These are phyloP conservation scores for Rhinophrynus dorsalis DNA, from an alignment of 2,797 vertebrate genomes.

Conservation along the genomic window DNA sequence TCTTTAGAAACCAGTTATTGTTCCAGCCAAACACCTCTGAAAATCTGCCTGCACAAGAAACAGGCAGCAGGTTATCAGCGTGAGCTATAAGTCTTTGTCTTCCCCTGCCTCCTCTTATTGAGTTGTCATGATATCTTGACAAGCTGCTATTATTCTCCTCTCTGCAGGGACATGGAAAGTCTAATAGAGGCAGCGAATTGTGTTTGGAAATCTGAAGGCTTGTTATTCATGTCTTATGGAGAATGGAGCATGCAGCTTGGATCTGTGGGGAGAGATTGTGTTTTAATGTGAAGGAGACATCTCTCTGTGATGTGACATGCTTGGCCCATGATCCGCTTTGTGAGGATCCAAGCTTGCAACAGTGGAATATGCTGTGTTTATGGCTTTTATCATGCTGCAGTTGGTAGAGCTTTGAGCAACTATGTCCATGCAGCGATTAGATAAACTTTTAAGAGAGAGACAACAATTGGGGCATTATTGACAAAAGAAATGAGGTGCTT, in stretches of 20 bases:
- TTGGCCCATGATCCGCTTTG: constrained; percentile 28
- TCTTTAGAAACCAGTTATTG: constrained; percentile 18
- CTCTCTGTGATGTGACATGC: constrained; percentile 32
- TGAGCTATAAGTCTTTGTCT: constrained; percentile 36
- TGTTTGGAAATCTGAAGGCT: constrained; percentile 48
- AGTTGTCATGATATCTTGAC: constrained; percentile 51
- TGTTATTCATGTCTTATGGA: constrained; percentile 46
- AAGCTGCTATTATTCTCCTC: constrained; percentile 48
- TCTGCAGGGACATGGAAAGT: constrained; percentile 43
- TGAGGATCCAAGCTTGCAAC: constrained; percentile 11
- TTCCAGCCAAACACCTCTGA: constrained; percentile 18
- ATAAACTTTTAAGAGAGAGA: neutral
- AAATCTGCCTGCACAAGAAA: constrained; percentile 12
- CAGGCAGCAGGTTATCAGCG: constrained; percentile 28
- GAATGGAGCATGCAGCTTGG: constrained; percentile 23
- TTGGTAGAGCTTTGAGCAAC: neutral
- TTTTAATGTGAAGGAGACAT: constrained; percentile 42
- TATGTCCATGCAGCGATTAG: neutral
- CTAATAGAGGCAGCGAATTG: constrained; percentile 44
- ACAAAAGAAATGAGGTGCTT: too few species aligned
- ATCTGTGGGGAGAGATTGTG: constrained; percentile 43
- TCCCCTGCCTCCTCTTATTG: constrained; percentile 47
- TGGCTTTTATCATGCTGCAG: neutral
- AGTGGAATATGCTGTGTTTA: neutral
- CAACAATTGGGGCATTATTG: neutral